Evolutionary conservation across 2,888 invertebrate genomes (phyloP).

Genomic region (Hyposoter dolosus): DNA sequence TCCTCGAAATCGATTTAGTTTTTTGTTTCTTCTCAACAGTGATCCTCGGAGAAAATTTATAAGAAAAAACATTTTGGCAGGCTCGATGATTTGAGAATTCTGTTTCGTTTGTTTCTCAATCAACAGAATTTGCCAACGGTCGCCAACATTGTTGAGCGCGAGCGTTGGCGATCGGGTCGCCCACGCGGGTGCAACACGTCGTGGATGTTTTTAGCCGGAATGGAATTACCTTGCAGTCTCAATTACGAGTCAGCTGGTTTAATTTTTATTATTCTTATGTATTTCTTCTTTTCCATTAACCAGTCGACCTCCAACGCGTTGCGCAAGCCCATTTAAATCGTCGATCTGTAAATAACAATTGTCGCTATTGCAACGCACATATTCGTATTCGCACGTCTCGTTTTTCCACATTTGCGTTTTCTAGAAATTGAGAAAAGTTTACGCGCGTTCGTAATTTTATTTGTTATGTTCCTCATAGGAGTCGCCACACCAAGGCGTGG

Average conservation of each 20-base stretch:
- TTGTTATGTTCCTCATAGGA: neutral
- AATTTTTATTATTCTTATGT: neutral
- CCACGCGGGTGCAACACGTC: conserved; percentile 21
- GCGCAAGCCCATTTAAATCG: conserved; percentile 5
- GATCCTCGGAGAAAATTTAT: no score
- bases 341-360: conserved; percentile 53
- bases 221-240: conserved; percentile 34
- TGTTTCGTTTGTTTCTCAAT: neutral
- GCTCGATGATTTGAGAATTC: neutral
- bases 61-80: neutral
- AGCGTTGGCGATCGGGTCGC: conserved; percentile 37
- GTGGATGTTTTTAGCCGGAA: conserved; percentile 4
- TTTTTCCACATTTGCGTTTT: neutral
- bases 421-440: conserved; percentile 4
- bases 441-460: neutral
- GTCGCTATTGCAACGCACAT: neutral
- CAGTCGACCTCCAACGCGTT: conserved; percentile 46
- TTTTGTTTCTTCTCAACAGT: no score
- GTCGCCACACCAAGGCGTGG: neutral
- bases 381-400: neutral
- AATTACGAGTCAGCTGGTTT: conserved; percentile 39
- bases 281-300: conserved; percentile 41
- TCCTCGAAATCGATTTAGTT: no score
- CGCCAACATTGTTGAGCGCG: conserved; percentile 15
- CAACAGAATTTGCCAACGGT: neutral